Percentiles rank a stretch among this genome's conserved stretches.
phyloP scores from a whole-genome alignment of 2,113 vertebrate species.

The Collichthys lucidus region DNA sequence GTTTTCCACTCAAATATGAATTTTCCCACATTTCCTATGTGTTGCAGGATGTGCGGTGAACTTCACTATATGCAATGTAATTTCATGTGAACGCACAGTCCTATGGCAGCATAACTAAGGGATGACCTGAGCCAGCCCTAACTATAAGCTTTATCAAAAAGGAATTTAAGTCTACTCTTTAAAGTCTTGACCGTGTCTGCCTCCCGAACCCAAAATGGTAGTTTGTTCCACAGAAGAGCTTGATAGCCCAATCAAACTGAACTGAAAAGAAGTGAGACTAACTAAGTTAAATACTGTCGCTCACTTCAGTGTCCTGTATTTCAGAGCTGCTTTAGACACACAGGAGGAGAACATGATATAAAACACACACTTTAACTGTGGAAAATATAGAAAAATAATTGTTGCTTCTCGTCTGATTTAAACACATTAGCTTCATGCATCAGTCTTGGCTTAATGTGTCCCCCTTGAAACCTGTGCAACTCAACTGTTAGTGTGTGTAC shows the following conservation, averaged over 20 bases:
- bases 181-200: too few relatives aligned
- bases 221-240: too few relatives aligned
- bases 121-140: too few relatives aligned
- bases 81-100: slow-evolving; percentile 37
- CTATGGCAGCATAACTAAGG: too few relatives aligned
- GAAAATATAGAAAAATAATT: not conserved
- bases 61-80: slow-evolving; percentile 44
- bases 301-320: not conserved
- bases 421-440: not conserved
- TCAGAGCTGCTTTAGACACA: not conserved
- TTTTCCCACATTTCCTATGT: slow-evolving; percentile 33
- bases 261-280: too few relatives aligned
- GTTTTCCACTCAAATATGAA: slow-evolving; percentile 38
- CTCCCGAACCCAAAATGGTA: too few relatives aligned
- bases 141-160: too few relatives aligned
- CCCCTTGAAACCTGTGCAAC: not conserved
- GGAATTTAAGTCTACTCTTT: too few relatives aligned
- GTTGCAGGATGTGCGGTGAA: slow-evolving; percentile 31
- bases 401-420: not conserved
- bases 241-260: too few relatives aligned
- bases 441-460: not conserved
- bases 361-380: not conserved
- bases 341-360: not conserved
- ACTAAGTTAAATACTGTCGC: not conserved
- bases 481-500: not conserved